Evolutionary conservation across 2,797 vertebrate species (phyloP).

Genomic region (Holocentrus rufus): DNA sequence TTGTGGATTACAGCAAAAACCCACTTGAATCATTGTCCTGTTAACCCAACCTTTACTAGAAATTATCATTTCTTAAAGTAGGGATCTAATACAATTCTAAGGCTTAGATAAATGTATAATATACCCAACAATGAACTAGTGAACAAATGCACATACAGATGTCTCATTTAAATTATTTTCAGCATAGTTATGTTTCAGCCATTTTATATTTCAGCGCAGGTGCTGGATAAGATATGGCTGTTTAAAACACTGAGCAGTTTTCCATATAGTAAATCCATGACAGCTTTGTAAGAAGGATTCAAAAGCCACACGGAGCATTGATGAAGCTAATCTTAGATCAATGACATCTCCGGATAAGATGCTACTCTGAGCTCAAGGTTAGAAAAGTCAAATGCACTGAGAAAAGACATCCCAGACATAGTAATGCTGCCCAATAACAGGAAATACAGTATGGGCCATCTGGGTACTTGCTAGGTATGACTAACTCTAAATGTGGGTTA

Average conservation of each 20-base stretch:
- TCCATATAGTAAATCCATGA: slow-evolving; percentile 49
- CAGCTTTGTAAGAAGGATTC: slow-evolving; percentile 46
- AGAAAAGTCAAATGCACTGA: slow-evolving; percentile 38
- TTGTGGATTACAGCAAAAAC: neutral
- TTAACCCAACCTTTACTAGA: slow-evolving; percentile 21
- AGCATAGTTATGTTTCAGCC: neutral
- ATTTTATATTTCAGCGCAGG: neutral
- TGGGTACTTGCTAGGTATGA: too few relatives aligned
- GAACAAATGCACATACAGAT: neutral
- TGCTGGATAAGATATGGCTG: neutral
- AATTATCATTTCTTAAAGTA: slow-evolving; percentile 21
- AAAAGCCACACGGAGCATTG: slow-evolving; percentile 44
- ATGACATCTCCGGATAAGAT: slow-evolving; percentile 31
- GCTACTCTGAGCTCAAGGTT: slow-evolving; percentile 43
- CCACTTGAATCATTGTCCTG: slow-evolving; percentile 7
- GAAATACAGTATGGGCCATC: neutral
- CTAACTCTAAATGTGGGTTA: too few relatives aligned
- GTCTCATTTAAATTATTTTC: slow-evolving; percentile 5
- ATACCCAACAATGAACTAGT: neutral
- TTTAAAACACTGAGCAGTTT: slow-evolving; percentile 13
- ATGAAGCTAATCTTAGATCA: slow-evolving; percentile 59
- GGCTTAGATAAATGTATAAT: neutral
- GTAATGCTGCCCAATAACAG: slow-evolving; percentile 21
- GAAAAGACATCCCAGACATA: neutral
- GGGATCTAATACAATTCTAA: slow-evolving; percentile 3